Evolutionary conservation across 2,113 vertebrate genomes (phyloP).

Genomic region (Semnopithecus entellus): DNA sequence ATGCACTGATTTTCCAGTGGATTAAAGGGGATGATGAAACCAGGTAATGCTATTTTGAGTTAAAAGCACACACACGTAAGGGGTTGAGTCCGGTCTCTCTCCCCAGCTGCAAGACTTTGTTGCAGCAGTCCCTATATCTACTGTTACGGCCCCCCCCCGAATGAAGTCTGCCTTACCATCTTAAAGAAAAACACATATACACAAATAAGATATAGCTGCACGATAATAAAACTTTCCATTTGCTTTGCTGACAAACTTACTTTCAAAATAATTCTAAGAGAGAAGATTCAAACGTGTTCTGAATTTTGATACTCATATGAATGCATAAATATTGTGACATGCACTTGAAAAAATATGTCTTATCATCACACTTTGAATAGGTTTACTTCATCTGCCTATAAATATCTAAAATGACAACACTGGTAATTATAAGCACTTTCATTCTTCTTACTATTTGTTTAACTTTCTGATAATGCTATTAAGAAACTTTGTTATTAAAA

Average conservation of each 20-base stretch:
- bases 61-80: neutral
- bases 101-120: neutral
- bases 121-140: neutral
- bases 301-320: neutral
- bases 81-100: neutral
- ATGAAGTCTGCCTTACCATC: neutral
- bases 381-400: neutral
- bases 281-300: neutral
- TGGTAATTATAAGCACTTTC: neutral
- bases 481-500: neutral
- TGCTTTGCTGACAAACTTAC: slow-evolving; percentile 3
- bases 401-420: neutral
- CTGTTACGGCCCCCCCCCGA: neutral
- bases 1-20: neutral
- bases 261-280: slow-evolving; percentile 37
- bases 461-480: neutral
- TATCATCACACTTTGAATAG: neutral
- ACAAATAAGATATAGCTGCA: neutral
- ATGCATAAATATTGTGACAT: neutral
- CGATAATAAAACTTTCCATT: neutral
- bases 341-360: neutral
- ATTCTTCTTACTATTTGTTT: neutral
- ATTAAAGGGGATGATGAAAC: neutral
- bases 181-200: neutral
- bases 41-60: neutral